These are phyloP conservation scores for Sitophilus oryzae DNA, from an alignment of 1,140 invertebrate species.

Conservation along the genomic window DNA sequence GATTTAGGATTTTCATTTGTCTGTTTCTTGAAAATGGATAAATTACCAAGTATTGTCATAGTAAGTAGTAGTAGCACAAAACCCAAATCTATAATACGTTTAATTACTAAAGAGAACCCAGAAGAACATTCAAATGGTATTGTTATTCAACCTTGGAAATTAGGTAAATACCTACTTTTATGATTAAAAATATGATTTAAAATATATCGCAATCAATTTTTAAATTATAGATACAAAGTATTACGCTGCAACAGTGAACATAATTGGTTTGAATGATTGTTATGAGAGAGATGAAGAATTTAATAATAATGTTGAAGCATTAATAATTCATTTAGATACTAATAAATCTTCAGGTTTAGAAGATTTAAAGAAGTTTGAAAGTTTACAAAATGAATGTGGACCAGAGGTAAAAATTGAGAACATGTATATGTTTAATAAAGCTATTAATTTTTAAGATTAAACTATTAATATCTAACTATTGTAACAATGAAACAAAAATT, in stretches of 20 bases:
- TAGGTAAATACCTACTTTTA: no score
- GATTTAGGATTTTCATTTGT: neutral
- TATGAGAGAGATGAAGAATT: conserved; percentile 32
- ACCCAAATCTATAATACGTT: conserved; percentile 40
- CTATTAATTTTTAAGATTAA: conserved; percentile 13
- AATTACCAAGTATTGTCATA: conserved; percentile 37
- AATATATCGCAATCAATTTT: neutral
- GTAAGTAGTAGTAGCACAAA: conserved; percentile 40
- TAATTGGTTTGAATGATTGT: conserved; percentile 38
- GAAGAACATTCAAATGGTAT: conserved; percentile 13
- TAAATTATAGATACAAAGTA: conserved; percentile 42
- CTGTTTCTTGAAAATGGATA: conserved; percentile 28
- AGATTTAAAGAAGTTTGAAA: conserved; percentile 38
- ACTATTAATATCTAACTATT: conserved; percentile 41
- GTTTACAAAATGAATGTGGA: conserved; percentile 35
- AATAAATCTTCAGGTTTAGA: conserved; percentile 39
- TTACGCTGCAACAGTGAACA: conserved; percentile 42
- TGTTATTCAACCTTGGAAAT: conserved; percentile 38
- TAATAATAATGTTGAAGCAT: conserved; percentile 38
- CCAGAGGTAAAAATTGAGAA: conserved; percentile 38
- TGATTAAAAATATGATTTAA: no score
- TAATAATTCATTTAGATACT: conserved; percentile 44
- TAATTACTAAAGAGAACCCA: conserved; percentile 36
- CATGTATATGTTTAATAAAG: neutral
- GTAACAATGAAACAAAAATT: conserved; percentile 38